phyloP scores from a whole-genome alignment of 2,888 invertebrate species.

The Troides aeacus region DNA sequence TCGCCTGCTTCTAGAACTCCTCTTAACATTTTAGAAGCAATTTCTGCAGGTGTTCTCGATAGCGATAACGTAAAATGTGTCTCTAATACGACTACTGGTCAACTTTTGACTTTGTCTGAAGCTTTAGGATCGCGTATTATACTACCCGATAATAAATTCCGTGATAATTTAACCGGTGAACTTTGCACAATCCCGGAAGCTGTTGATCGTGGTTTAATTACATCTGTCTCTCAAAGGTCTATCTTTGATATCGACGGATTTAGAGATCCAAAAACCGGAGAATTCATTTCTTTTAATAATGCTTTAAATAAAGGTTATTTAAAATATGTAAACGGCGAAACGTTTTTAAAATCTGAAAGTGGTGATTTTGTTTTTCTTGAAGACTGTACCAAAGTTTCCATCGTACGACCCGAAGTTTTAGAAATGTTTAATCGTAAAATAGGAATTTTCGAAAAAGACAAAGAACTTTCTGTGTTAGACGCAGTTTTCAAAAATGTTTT shows the following conservation, averaged over 20 bases:
- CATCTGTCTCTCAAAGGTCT: slow-evolving; percentile 91
- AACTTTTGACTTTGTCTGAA: slow-evolving; percentile 90
- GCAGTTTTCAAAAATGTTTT: slow-evolving; percentile 92
- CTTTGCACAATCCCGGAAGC: slow-evolving; percentile 90
- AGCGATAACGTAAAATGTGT: slow-evolving; percentile 90
- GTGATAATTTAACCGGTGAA: slow-evolving; percentile 86
- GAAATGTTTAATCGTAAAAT: slow-evolving; percentile 92
- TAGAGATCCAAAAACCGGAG: slow-evolving; percentile 88
- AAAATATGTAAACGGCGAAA: slow-evolving; percentile 85
- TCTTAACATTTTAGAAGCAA: slow-evolving; percentile 90
- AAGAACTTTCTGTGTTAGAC: slow-evolving; percentile 91
- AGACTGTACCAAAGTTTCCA: slow-evolving; percentile 88
- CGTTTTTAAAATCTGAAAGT: slow-evolving; percentile 86
- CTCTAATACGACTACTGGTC: slow-evolving; percentile 88
- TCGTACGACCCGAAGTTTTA: slow-evolving; percentile 90
- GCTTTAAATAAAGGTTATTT: slow-evolving; percentile 89
- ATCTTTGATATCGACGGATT: slow-evolving; percentile 96
- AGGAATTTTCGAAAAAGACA: slow-evolving; percentile 87
- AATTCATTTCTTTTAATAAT: slow-evolving; percentile 90
- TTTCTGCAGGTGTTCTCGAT: slow-evolving; percentile 93
- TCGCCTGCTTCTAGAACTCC: slow-evolving; percentile 89
- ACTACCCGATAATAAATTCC: slow-evolving; percentile 86
- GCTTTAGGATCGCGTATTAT: slow-evolving; percentile 91
- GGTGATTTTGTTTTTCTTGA: slow-evolving; percentile 88
- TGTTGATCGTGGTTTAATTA: slow-evolving; percentile 92